Percentiles rank a stretch among this genome's conserved stretches.
phyloP scores from a whole-genome alignment of 2,888 invertebrate genomes.

The Drosophila antonietae region DNA sequence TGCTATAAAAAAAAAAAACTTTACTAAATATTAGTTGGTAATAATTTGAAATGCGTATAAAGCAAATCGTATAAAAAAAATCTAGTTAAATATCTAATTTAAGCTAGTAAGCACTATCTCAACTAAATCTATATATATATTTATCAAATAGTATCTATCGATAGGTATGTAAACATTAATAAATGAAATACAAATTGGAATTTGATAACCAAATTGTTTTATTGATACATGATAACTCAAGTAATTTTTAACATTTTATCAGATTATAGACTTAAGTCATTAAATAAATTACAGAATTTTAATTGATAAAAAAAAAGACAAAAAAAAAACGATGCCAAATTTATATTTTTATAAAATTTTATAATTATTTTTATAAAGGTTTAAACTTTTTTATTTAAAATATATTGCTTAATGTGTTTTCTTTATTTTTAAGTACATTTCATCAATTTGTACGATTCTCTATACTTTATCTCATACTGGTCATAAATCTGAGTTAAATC shows the following conservation, averaged over 20 bases:
- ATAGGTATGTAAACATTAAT: not conserved
- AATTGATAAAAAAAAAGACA: no score
- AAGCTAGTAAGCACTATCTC: not conserved
- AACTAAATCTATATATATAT: not conserved
- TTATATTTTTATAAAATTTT: no score
- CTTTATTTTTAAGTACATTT: not conserved
- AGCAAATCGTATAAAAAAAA: not conserved
- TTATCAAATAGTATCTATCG: not conserved
- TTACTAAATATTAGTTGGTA: not conserved
- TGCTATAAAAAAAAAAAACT: not conserved
- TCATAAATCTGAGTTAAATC: no score
- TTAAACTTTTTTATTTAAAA: no score
- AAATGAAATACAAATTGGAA: not conserved
- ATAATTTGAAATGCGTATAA: not conserved
- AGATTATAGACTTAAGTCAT: not conserved
- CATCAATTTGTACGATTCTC: not conserved
- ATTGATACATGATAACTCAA: not conserved
- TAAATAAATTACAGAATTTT: no score
- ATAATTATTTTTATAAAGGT: no score
- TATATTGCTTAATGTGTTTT: no score
- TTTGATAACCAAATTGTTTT: constrained; percentile 1
- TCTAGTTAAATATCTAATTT: not conserved
- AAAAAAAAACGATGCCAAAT: no score
- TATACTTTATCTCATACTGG: no score
- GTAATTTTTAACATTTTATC: not conserved